Conservation (phyloP, 2,113 vertebrate genomes). For the Phyllostomus hastatus region DNA sequence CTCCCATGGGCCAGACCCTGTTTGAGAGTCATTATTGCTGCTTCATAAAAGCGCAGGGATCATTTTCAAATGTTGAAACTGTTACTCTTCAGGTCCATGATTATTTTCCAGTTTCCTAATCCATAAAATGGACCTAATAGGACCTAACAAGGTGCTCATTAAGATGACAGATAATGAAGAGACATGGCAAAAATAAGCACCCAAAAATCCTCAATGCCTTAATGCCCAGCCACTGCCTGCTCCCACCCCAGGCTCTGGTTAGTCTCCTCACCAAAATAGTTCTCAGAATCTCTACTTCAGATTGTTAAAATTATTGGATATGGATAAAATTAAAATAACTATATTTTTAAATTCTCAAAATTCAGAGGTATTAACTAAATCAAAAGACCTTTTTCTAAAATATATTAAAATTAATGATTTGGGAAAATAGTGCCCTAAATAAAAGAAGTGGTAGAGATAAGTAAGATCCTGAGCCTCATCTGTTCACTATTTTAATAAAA, state of each 20-base stretch:
- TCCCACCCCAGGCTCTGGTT: not conserved
- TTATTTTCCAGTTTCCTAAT: not conserved
- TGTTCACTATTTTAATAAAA: not conserved
- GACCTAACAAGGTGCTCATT: not conserved
- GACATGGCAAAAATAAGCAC: not conserved
- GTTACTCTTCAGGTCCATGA: not conserved
- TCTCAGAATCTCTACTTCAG: not conserved
- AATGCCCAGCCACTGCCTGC: not conserved
- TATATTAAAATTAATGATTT: not conserved
- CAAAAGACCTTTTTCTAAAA: not conserved
- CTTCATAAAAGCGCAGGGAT: not conserved
- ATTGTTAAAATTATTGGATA: not conserved
- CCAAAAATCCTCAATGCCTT: not conserved
- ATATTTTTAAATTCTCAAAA: not conserved
- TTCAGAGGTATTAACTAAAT: not conserved
- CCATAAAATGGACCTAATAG: not conserved
- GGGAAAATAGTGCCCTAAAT: not conserved
- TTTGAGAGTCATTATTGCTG: not conserved
- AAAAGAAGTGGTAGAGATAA: not conserved
- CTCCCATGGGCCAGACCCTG: not conserved
- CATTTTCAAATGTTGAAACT: not conserved
- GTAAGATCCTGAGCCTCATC: not conserved
- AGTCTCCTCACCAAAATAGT: not conserved
- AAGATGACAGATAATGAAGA: not conserved
- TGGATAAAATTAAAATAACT: not conserved